These are phyloP conservation scores for Brachypteracias leptosomus DNA, from an alignment of 2,113 vertebrate genomes.

Conservation along the genomic window DNA sequence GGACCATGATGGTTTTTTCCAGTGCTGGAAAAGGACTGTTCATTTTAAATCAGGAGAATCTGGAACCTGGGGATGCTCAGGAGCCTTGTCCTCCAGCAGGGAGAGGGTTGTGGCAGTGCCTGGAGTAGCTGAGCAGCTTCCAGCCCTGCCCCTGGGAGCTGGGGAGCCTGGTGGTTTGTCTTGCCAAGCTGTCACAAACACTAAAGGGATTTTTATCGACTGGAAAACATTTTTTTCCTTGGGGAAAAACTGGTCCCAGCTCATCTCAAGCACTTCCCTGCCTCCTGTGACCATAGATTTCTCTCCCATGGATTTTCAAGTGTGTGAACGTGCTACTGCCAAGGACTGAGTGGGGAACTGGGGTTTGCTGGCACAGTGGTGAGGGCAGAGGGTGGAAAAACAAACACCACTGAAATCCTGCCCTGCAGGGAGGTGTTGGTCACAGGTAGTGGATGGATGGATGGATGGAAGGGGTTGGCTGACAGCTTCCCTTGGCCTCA, in stretches of 20 bases:
- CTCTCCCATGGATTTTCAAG: background rate
- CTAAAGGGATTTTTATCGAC: background rate
- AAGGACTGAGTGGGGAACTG: background rate
- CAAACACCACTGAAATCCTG: background rate
- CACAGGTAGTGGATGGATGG: background rate
- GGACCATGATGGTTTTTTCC: background rate
- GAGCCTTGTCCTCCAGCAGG: background rate
- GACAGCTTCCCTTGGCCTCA: background rate
- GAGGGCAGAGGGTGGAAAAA: background rate
- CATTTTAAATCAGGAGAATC: background rate
- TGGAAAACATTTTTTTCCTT: background rate
- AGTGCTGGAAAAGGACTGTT: background rate
- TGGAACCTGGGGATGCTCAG: background rate
- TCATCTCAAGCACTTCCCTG: background rate
- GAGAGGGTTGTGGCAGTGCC: background rate
- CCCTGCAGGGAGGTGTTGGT: background rate
- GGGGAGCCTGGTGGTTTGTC: background rate
- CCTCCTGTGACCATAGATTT: background rate
- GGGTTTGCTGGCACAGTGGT: background rate
- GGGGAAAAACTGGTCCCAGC: background rate
- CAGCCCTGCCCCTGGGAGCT: background rate
- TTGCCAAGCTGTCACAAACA: background rate
- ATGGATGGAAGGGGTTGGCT: background rate
- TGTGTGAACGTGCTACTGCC: fast-evolving
- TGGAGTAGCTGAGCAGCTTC: background rate